These are phyloP conservation scores for Scolopax mira DNA, from an alignment of 2,113 vertebrate genomes.

Conservation along the genomic window DNA sequence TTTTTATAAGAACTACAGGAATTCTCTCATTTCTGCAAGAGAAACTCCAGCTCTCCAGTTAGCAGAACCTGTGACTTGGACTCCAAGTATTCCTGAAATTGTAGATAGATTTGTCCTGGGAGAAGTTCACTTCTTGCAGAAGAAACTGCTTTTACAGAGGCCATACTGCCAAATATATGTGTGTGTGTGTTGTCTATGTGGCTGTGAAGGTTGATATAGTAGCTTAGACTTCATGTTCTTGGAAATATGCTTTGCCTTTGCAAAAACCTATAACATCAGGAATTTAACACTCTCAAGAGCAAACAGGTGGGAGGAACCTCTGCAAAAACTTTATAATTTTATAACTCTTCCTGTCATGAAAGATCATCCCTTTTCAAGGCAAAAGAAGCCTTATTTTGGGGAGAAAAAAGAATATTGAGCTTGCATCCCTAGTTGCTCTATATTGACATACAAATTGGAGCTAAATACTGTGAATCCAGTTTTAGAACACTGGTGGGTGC, in stretches of 20 bases:
- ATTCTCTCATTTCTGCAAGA: not conserved
- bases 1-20: not conserved
- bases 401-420: conserved; percentile 27
- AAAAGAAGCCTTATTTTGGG: conserved; percentile 7
- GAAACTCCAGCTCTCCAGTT: not conserved
- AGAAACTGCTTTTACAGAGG: not conserved
- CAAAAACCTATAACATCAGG: not conserved
- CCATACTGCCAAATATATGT: not conserved
- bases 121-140: not conserved
- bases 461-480: not conserved
- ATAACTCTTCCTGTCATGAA: not conserved
- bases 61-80: not conserved
- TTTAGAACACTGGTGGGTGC: not conserved
- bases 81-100: not conserved
- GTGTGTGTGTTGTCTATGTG: not conserved
- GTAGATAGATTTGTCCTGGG: not conserved
- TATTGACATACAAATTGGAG: not conserved
- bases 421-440: not conserved
- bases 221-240: not conserved
- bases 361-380: not conserved
- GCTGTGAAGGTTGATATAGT: not conserved
- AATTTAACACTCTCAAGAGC: not conserved
- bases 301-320: conserved; percentile 32
- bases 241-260: not conserved
- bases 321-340: not conserved